Base-by-base conservation (phyloP, 2,888 invertebrate species). In the Homarus gammarus region DNA sequence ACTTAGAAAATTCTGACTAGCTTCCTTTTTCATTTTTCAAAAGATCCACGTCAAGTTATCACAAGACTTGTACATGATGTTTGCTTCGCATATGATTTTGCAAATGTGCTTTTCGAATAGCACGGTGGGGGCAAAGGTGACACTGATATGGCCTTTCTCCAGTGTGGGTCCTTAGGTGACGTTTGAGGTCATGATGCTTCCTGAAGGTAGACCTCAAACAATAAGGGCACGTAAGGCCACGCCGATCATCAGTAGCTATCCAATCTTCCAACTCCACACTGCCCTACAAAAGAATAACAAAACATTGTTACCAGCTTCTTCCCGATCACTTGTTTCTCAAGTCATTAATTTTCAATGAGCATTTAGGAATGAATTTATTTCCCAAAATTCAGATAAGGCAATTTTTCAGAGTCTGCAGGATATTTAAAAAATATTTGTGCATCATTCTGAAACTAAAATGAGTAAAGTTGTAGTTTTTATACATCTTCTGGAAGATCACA, bases 91-190 rank as follows among this genome's bases (percentile, higher is more conserved):
- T 75, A n/a, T 75, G 75, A 33, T 75, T 75, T 44, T 75, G 75
- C 33, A 75, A 75, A 44, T 75, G 75, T 18, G 75, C 75, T 75
- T 75, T 75, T 75, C 75, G 15, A 75, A 75, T 44, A 27, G 75
- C 75, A 75, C 88, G 82, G 36, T 88, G 88, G 44, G 82, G 40
- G 49, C 88, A 88, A 15, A 83, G 56, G 40, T 88, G 83, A 64
- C 88, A 88, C n/a, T 75, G 75, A 56, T 82, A 88, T 22, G 88
- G 88, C 18, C 73, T 83, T 68, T 88, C 88, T 44, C 88, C 88
- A 31, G 88, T 88, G 61, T 88, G 88, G 8, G 82, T 82, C 22
- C 88, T 72, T n/a, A 88, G 72, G 61, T 88, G 88, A 33, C 88
- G 72, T 61, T 82, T 56, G 51, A 83, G 81, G 68, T 88, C 88